These are phyloP conservation scores for Sitobion miscanthi DNA, from an alignment of 1,140 invertebrate genomes.

Conservation along the genomic window DNA sequence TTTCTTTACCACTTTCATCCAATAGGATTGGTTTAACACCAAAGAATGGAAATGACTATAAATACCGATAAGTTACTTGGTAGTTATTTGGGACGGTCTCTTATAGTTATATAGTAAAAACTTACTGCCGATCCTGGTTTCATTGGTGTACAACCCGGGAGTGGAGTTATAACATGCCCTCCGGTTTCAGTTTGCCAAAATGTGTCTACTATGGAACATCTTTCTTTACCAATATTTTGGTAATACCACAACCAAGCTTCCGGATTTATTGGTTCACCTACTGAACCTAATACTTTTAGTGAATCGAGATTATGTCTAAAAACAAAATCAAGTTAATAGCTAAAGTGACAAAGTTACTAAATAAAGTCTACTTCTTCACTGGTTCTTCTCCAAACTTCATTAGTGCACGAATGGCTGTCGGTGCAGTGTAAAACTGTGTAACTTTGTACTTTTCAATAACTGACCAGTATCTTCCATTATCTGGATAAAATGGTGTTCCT, in stretches of 20 bases:
- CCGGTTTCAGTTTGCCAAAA: constrained; percentile 99
- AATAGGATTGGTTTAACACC: constrained; percentile 88
- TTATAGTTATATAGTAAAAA: neutral
- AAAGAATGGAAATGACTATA: constrained; percentile 94
- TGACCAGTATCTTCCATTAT: constrained; percentile 90
- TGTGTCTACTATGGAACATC: constrained; percentile 93
- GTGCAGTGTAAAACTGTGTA: constrained; percentile 96
- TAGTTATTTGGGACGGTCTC: neutral
- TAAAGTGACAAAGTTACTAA: neutral
- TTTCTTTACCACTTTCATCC: constrained; percentile 85
- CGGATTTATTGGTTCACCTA: constrained; percentile 97
- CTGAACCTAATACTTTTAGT: constrained; percentile 87
- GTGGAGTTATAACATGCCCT: constrained; percentile 89
- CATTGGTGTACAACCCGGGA: constrained; percentile 93
- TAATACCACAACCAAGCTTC: constrained; percentile 99
- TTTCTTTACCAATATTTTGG: constrained; percentile 79
- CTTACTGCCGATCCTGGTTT: constrained; percentile 96
- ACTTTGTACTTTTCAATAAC: constrained; percentile 94
- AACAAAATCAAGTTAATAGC: constrained; percentile 21
- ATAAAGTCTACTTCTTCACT: constrained; percentile 68
- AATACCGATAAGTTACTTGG: neutral
- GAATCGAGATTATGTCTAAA: constrained; percentile 64
- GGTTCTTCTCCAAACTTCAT: constrained; percentile 90
- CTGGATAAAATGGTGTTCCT: constrained; percentile 90
- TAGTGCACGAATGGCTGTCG: constrained; percentile 93